Evolutionary conservation across 2,113 vertebrate genomes (phyloP).

Genomic region (Daubentonia madagascariensis): DNA sequence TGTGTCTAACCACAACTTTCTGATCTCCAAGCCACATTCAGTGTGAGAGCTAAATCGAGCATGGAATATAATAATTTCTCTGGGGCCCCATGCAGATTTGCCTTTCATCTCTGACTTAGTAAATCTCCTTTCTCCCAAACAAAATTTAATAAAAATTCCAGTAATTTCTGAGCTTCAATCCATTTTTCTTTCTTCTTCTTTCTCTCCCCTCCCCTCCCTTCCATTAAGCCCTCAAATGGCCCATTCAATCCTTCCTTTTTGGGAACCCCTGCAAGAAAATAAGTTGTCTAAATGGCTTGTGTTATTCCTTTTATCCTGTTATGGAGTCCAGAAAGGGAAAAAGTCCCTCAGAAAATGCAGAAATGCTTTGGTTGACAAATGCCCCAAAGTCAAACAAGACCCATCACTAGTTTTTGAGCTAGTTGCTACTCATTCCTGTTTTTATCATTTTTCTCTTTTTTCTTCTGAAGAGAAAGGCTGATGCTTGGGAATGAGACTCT

Average conservation of each 20-base stretch:
- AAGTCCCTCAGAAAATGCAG: not conserved
- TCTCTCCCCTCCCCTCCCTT: not conserved
- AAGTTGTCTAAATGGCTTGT: not conserved
- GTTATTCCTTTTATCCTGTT: not conserved
- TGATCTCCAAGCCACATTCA: slow-evolving; percentile 56
- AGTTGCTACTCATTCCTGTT: not conserved
- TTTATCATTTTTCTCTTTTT: not conserved
- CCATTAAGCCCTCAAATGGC: not conserved
- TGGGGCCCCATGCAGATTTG: slow-evolving; percentile 30
- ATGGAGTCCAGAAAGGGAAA: not conserved
- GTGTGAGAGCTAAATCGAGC: slow-evolving; percentile 50
- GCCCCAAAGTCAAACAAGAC: not conserved
- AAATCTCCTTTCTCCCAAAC: slow-evolving; percentile 52
- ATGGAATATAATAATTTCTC: slow-evolving; percentile 45
- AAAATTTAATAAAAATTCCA: slow-evolving; percentile 56
- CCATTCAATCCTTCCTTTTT: slow-evolving; percentile 24
- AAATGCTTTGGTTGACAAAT: not conserved
- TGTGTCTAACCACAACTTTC: slow-evolving; percentile 62
- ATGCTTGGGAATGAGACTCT: slow-evolving; percentile 16
- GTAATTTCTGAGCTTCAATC: slow-evolving; percentile 40
- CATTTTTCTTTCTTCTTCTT: slow-evolving; percentile 20
- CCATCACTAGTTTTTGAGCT: not conserved
- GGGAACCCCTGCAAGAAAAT: not conserved
- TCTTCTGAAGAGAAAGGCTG: slow-evolving; percentile 9
- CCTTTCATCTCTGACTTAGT: slow-evolving; percentile 59